Conservation (phyloP, 1,140 invertebrate genomes). For the Pteromalus puparum region DNA sequence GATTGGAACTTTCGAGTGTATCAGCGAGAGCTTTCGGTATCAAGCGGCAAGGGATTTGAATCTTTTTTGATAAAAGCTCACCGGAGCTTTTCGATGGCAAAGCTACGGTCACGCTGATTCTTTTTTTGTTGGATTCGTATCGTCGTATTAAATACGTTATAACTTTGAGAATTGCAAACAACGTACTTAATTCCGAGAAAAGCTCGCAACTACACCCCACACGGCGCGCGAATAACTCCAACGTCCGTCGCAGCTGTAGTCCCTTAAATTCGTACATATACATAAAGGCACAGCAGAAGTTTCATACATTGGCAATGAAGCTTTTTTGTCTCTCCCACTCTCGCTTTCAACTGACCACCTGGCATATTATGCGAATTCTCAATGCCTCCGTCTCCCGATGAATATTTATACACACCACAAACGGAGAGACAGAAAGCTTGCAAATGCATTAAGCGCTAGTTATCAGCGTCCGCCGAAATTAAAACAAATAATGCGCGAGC, state of each 20-base stretch:
- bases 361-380: neutral
- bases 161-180: neutral
- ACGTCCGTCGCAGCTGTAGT: neutral
- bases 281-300: neutral
- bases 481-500: neutral
- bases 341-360: neutral
- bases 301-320: slow-evolving; percentile 25
- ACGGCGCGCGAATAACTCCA: neutral
- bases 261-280: neutral
- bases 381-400: neutral
- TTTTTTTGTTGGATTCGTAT: neutral
- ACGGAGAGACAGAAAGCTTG: neutral
- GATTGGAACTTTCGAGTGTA: neutral
- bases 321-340: neutral
- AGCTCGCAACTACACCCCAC: neutral
- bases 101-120: too few species aligned
- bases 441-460: neutral
- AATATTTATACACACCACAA: neutral
- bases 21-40: too few species aligned
- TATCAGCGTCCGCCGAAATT: neutral
- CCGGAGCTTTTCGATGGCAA: too few species aligned
- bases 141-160: neutral
- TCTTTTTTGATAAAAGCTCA: too few species aligned
- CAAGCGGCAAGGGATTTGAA: too few species aligned
- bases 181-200: neutral